Evolutionary conservation across 1,140 invertebrate species (phyloP).

Genomic region (Drosophila elegans): DNA sequence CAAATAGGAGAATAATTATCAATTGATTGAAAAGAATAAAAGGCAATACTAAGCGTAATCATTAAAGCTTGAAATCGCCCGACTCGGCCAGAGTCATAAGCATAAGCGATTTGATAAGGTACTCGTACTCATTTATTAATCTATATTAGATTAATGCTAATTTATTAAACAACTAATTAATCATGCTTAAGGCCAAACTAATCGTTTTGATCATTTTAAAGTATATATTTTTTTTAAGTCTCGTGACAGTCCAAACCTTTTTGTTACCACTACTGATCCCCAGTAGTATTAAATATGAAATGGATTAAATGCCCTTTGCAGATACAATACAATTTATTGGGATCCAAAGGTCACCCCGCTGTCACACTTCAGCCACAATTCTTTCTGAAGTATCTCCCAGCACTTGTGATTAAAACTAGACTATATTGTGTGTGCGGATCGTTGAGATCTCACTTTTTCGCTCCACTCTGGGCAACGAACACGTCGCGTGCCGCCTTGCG

Average conservation of each 20-base stretch:
- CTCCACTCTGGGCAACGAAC: slow-evolving; percentile 41
- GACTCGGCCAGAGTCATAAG: too few species aligned
- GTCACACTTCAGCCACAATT: neutral
- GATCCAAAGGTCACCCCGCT: slow-evolving; percentile 21
- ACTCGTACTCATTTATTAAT: too few species aligned
- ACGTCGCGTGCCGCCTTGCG: slow-evolving; percentile 85
- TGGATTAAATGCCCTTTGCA: slow-evolving; percentile 11
- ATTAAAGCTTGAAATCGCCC: neutral
- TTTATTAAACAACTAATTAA: too few species aligned
- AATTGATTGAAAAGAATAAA: neutral
- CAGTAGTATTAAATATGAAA: neutral
- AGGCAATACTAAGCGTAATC: neutral
- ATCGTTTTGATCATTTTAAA: neutral
- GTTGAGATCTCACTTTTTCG: slow-evolving; percentile 17
- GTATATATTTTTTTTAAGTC: neutral
- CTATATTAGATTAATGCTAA: too few species aligned
- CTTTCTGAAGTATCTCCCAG: slow-evolving; percentile 14
- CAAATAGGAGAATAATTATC: neutral
- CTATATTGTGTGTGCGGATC: neutral
- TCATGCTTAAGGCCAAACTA: too few species aligned
- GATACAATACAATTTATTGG: slow-evolving; percentile 35
- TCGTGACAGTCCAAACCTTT: too few species aligned
- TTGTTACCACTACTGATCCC: neutral
- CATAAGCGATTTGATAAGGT: neutral
- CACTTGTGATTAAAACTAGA: slow-evolving; percentile 36